Evolutionary conservation across 2,888 invertebrate genomes (phyloP), one percentile per base, ranked within the genome.

Genomic region (Resseliella maxima): DNA sequence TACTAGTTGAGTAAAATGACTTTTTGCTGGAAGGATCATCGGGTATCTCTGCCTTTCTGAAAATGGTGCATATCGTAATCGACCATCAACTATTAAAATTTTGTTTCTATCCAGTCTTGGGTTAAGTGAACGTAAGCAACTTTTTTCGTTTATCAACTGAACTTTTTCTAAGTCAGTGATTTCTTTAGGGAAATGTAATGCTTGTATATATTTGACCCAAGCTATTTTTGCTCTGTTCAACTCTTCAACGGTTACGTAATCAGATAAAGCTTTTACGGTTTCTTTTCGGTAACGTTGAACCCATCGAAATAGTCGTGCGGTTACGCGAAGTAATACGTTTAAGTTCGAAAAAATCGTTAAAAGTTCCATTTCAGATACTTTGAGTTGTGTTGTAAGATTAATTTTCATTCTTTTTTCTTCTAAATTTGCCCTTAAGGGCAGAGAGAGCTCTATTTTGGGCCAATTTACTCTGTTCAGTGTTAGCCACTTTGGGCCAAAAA

Each of bases 401-500:
- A 41, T 12, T 5, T 41, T 5, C 5, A 12, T 41, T 41, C 41
- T 5, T 41, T 12, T 41, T 41, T 41, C 41, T 12, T 41, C 41
- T 12, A 41, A 41, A 41, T 41, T 41, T 5, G 12, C 12, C 12
- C 12, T 12, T 41, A 8, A 8, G 6, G 41, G 41, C 41, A 12
- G 12, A 41, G 41, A 12, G 6, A 41, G 12, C 5, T 41, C 41
- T 8, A 41, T 41, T 12, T 12, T 81, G 8, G 81, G 81, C 81
- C 81, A 81, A 31, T 31, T 3, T 5, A 3, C 6, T 81, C 27
- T 5, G 3, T 35, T 27, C 8, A 27, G 27, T 12, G 36, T 18
- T 36, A 85, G 24, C 87, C 87, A 88, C 15, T 41, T n/a, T 21
- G 88, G 88, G 15, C 88, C 88, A n/a, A 86, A 87, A 87, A 88